Conservation (phyloP, 2,888 invertebrate genomes). For the Drosophila subsilvestris region DNA sequence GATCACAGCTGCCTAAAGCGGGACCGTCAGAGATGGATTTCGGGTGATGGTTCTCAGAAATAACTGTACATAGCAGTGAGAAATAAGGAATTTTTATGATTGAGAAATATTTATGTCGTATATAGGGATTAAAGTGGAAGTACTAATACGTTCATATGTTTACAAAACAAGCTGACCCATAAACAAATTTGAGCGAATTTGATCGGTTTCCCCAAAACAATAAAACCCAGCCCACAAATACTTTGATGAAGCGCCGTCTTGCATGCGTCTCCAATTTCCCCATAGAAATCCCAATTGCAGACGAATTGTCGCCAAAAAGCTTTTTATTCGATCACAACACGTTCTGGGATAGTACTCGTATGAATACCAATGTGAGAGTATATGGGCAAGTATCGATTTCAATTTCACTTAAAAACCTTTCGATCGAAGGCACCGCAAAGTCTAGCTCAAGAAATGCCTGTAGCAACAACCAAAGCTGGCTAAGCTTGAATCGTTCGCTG, state of each 20-base stretch:
- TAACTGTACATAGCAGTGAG: constrained; percentile 7
- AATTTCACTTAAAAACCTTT: constrained; percentile 50
- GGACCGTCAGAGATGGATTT: constrained; percentile 10
- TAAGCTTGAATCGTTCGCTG: constrained; percentile 22
- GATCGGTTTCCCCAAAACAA: background rate
- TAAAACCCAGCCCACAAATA: constrained; percentile 1
- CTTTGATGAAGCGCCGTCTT: constrained; percentile 38
- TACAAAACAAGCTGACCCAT: too few relatives aligned
- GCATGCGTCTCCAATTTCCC: constrained; percentile 36
- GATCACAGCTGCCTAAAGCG: constrained; percentile 35
- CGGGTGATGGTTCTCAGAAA: constrained; percentile 10
- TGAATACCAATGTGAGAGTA: constrained; percentile 1
- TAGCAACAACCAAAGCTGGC: constrained; percentile 59
- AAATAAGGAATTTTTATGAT: background rate
- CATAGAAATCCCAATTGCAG: constrained; percentile 54
- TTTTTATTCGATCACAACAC: constrained; percentile 6
- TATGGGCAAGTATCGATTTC: constrained; percentile 57
- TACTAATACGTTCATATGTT: too few relatives aligned
- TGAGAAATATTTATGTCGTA: too few relatives aligned
- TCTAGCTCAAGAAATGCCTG: constrained; percentile 63
- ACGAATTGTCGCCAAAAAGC: constrained; percentile 63
- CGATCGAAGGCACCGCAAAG: constrained; percentile 49
- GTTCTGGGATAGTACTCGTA: background rate
- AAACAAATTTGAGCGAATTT: too few relatives aligned
- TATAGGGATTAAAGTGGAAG: background rate